Evolutionary conservation across 2,888 invertebrate genomes (phyloP).

Genomic region (Lasioglossum villosulum): DNA sequence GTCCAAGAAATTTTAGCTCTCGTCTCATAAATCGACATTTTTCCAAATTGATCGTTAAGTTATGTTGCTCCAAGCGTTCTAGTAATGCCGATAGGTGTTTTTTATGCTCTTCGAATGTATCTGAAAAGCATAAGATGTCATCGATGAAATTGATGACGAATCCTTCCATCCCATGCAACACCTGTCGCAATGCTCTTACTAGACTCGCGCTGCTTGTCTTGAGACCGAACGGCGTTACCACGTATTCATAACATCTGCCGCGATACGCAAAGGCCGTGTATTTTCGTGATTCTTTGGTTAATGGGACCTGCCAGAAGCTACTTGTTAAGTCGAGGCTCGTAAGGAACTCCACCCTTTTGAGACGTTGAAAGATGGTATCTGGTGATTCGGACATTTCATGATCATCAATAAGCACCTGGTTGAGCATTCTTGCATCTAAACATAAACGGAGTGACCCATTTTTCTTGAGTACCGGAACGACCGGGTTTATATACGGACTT

Average conservation of each 20-base stretch:
- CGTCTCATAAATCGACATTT: background rate
- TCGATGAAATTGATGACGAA: constrained; percentile 4
- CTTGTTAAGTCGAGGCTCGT: no score
- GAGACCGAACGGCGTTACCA: no score
- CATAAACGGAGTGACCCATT: background rate
- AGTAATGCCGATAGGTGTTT: background rate
- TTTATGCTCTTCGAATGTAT: background rate
- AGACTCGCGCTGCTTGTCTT: background rate
- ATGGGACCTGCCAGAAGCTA: no score
- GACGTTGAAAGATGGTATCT: background rate
- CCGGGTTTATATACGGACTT: no score
- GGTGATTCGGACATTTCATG: background rate
- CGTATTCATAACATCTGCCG: no score
- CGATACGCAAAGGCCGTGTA: no score
- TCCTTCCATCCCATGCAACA: background rate
- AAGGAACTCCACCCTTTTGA: no score
- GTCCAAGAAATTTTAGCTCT: background rate
- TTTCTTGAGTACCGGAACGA: no score
- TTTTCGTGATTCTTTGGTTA: no score
- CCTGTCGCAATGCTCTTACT: background rate
- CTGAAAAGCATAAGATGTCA: background rate
- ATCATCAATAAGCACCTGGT: background rate
- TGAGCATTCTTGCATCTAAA: background rate
- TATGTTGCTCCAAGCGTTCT: background rate
- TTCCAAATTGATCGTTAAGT: background rate